A percentile compares a stretch with the other conserved stretches of the same genome.
phyloP scores from a whole-genome alignment of 2,113 vertebrate genomes.

The Toxotes chatareus region DNA sequence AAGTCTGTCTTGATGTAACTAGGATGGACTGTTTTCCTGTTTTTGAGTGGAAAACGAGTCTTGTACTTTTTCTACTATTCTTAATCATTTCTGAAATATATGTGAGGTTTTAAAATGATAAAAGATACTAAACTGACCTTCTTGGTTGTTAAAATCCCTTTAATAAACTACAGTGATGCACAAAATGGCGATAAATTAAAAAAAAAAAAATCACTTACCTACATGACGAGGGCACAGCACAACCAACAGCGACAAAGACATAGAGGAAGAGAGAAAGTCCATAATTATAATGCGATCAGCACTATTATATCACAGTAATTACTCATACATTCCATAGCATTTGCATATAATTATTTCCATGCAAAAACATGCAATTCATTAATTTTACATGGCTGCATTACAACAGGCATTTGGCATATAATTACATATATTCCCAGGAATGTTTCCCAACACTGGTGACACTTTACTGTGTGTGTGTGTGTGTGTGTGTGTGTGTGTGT shows the following conservation, averaged over 20 bases:
- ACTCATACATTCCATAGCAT: conserved; percentile 73
- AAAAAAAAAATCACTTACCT: conserved; percentile 62
- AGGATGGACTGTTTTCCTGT: neutral
- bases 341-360: conserved; percentile 72
- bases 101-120: conserved; percentile 19
- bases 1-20: neutral
- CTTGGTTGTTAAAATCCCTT: conserved; percentile 26
- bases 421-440: conserved; percentile 75
- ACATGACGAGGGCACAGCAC: conserved; percentile 36
- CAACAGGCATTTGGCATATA: conserved; percentile 70
- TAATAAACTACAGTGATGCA: conserved; percentile 12
- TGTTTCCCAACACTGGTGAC: conserved; percentile 71
- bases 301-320: conserved; percentile 64
- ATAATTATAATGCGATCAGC: conserved; percentile 68
- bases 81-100: neutral
- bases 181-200: conserved; percentile 19
- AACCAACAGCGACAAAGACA: conserved; percentile 46
- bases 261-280: conserved; percentile 51
- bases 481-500: conserved; percentile 19
- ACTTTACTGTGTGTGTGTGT: conserved; percentile 39
- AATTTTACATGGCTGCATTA: conserved; percentile 74
- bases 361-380: conserved; percentile 77
- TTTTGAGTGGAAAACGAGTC: neutral
- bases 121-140: conserved; percentile 25
- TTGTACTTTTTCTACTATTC: neutral